A percentile compares a stretch with the other conserved stretches of the same genome.
phyloP scores from a whole-genome alignment of 2,797 vertebrate genomes.

The Pampus argenteus region DNA sequence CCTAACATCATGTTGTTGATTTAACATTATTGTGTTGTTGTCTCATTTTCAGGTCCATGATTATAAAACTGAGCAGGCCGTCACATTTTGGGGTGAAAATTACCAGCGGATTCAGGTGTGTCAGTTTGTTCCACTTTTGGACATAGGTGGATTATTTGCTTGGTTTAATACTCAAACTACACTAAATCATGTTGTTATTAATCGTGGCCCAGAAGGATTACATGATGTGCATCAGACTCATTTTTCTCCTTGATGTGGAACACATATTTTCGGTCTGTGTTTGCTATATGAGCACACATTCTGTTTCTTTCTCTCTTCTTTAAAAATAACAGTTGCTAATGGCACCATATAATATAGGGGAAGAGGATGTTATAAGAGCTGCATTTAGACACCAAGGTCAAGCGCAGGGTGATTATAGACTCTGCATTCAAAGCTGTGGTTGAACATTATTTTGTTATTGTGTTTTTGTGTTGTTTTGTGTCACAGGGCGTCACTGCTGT shows the following conservation, averaged over 20 bases:
- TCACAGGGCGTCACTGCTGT: constrained; percentile 76
- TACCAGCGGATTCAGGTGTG: constrained; percentile 76
- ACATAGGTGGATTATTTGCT: background rate
- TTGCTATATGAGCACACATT: background rate
- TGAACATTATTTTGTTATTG: background rate
- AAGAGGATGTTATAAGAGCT: constrained; percentile 5
- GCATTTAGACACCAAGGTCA: constrained; percentile 8
- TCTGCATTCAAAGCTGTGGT: background rate
- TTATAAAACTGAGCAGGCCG: constrained; percentile 76
- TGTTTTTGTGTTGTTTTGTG: constrained; percentile 30
- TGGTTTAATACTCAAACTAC: background rate
- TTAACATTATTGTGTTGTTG: constrained; percentile 3
- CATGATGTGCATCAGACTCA: background rate
- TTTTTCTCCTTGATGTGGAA: background rate
- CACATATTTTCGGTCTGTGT: background rate
- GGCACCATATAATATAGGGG: constrained; percentile 23
- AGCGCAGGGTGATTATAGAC: constrained; percentile 8
- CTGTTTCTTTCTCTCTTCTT: background rate
- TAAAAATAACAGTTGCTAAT: constrained; percentile 18
- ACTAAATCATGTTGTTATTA: background rate
- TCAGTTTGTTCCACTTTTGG: constrained; percentile 12
- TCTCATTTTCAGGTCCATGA: constrained; percentile 70
- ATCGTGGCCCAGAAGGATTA: background rate
- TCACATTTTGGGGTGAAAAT: constrained; percentile 86
- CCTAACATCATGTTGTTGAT: background rate